These are phyloP conservation scores for Silurus asotus DNA, from an alignment of 2,113 vertebrate species.

Conservation along the genomic window DNA sequence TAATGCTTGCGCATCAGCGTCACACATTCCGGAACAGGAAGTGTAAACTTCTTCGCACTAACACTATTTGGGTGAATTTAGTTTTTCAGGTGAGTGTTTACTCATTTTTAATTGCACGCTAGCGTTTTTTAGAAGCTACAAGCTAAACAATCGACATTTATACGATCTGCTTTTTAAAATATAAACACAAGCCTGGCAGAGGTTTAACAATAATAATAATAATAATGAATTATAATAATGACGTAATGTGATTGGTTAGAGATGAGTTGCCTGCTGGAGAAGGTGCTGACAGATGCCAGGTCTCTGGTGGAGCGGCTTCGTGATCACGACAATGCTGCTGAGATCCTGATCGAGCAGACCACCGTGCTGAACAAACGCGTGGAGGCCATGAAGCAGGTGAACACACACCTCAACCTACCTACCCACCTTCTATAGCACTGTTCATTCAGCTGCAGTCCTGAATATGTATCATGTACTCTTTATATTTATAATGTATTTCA, in stretches of 20 bases:
- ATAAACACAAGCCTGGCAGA: not conserved
- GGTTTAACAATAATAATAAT: not conserved
- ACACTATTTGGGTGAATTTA: not conserved
- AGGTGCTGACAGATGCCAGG: constrained; percentile 92
- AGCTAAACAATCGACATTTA: not conserved
- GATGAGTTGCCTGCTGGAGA: constrained; percentile 94
- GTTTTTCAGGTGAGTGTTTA: not conserved
- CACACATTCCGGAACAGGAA: constrained; percentile 38
- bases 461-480: too few species aligned
- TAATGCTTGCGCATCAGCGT: constrained; percentile 11
- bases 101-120: not conserved
- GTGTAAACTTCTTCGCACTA: constrained; percentile 34
- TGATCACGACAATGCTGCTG: constrained; percentile 93
- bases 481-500: too few species aligned
- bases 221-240: not conserved
- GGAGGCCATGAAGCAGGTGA: constrained; percentile 99
- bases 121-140: not conserved
- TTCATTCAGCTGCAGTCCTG: too few species aligned
- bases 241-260: constrained; percentile 57
- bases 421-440: too few species aligned
- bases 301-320: constrained; percentile 89
- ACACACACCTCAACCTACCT: too few species aligned
- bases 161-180: not conserved
- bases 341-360: constrained; percentile 94
- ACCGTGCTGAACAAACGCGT: constrained; percentile 92